phyloP scores from a whole-genome alignment of 2,113 vertebrate species.

The Carettochelys insculpta region DNA sequence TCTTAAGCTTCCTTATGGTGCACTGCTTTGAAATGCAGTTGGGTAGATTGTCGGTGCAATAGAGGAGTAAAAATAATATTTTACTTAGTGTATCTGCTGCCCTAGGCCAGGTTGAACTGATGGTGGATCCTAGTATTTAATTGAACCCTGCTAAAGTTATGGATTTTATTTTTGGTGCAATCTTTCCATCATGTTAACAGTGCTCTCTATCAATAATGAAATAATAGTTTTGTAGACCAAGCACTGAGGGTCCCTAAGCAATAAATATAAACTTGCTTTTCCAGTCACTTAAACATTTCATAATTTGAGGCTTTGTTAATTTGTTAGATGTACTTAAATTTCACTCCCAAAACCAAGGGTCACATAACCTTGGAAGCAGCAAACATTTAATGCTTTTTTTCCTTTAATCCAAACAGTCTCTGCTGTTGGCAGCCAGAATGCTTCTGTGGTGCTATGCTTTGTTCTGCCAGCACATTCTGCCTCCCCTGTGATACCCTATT shows the following conservation, averaged over 20 bases:
- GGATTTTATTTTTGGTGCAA: neutral
- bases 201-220: neutral
- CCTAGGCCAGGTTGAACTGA: neutral
- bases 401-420: conserved; percentile 37
- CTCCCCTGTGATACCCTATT: neutral
- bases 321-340: conserved; percentile 42
- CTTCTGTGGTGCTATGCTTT: neutral
- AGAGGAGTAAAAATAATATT: neutral
- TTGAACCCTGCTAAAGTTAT: accelerated
- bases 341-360: conserved; percentile 25
- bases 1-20: neutral
- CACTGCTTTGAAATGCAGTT: neutral
- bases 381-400: conserved; percentile 27
- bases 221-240: neutral
- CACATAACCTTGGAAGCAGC: conserved; percentile 15
- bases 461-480: conserved; percentile 19
- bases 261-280: neutral
- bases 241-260: neutral
- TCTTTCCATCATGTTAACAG: neutral
- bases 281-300: neutral
- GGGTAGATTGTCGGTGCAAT: neutral
- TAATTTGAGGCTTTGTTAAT: conserved; percentile 54
- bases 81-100: neutral
- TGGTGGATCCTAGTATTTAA: neutral
- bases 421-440: conserved; percentile 40